Conservation (phyloP, 1,140 invertebrate species). For the Heliconius eleuchia region DNA sequence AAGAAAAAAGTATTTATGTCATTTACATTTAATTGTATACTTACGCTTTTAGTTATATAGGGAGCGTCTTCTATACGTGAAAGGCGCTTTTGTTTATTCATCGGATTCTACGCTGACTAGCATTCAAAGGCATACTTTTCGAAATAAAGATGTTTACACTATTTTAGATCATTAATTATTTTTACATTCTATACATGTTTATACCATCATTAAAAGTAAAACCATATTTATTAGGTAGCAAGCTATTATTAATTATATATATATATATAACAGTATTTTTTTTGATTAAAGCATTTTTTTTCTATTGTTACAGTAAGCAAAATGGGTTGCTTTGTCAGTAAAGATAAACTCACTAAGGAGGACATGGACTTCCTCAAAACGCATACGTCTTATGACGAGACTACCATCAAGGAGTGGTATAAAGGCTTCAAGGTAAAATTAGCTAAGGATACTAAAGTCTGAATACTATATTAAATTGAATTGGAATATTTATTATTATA, state of each 20-base stretch:
- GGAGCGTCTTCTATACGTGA: slow-evolving; percentile 5
- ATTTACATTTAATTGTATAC: slow-evolving; percentile 7
- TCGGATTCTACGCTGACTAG: neutral
- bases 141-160: slow-evolving; percentile 1
- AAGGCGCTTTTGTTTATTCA: slow-evolving; percentile 16
- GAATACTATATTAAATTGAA: neutral
- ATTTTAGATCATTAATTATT: neutral
- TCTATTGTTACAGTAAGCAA: slow-evolving; percentile 64
- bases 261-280: neutral
- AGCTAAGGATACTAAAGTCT: neutral
- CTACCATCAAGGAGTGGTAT: slow-evolving; percentile 99
- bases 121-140: neutral
- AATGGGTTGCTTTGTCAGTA: slow-evolving; percentile 97
- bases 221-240: neutral
- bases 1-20: slow-evolving; percentile 12
- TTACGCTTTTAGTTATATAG: slow-evolving; percentile 13
- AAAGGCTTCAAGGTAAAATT: slow-evolving; percentile 94
- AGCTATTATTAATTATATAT: neutral
- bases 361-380: slow-evolving; percentile 98
- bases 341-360: slow-evolving; percentile 97
- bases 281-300: slow-evolving; percentile 8
- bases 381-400: slow-evolving; percentile 97
- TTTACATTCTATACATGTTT: neutral
- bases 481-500: neutral
- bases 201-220: neutral